Evolutionary conservation across 2,888 invertebrate genomes (phyloP), one percentile per base, ranked within the genome.

Genomic region (Leuctra nigra): DNA sequence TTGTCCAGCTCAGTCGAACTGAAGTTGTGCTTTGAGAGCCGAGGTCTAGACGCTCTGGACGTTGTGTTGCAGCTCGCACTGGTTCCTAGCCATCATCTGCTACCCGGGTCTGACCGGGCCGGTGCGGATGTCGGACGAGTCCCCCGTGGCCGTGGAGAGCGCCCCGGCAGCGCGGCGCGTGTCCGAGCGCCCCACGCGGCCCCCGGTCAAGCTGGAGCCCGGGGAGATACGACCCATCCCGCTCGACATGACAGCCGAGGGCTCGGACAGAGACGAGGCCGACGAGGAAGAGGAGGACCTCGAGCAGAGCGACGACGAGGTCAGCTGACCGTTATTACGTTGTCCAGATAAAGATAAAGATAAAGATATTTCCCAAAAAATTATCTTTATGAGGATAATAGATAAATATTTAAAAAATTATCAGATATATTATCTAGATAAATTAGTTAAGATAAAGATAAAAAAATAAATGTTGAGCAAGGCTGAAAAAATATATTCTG

Each of bases 1-100:
- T n/a, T n/a, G n/a, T n/a, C n/a, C n/a, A n/a, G n/a, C n/a, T n/a
- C n/a, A n/a, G n/a, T n/a, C n/a, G n/a, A n/a, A n/a, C n/a, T n/a
- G n/a, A n/a, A n/a, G n/a, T n/a, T n/a, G n/a, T n/a, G n/a, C n/a
- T n/a, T n/a, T n/a, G n/a, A n/a, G n/a, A n/a, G n/a, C n/a, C n/a
- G n/a, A n/a, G n/a, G n/a, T n/a, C 29, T 29, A 7, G 29, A 29
- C 29, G 29, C 6, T 6, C 29, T 29, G 6, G 29, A 29, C 29
- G 11, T 29, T 29, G 29, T 29, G 11, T 11, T 29, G 29, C 66
- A 82, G 82, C 64, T 76, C 89, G 46, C 98, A 98, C 76, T 98
- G 98, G 98, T 97, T 93, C 74, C 80, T 99, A 64, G 96, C 95
- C 1, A 91, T 98, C 50, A 90, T 99, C 56, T 98, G 97, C 71